A percentile compares a stretch with the other conserved stretches of the same genome.
Conservation (phyloP, 2,113 vertebrate genomes). For the Neolamprologus sp. region DNA sequence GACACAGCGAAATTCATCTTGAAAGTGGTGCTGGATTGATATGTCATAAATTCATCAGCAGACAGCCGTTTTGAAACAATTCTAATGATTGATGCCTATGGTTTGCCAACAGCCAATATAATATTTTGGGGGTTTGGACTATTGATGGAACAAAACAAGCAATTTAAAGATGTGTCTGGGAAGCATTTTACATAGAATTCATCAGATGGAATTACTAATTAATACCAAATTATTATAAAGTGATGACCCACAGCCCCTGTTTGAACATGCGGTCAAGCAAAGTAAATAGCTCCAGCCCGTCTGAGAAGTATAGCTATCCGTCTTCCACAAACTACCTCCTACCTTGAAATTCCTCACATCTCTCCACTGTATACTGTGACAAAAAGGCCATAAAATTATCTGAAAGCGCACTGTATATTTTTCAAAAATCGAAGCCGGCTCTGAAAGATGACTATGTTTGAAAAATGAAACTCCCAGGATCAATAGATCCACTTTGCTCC, state of each 20-base stretch:
- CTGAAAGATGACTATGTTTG: slow-evolving; percentile 42
- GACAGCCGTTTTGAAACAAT: background rate
- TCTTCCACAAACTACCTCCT: background rate
- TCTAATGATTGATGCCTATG: background rate
- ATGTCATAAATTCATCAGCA: background rate
- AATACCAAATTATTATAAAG: background rate
- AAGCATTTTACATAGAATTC: background rate
- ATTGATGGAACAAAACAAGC: background rate
- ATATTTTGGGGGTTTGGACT: background rate
- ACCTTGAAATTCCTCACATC: background rate
- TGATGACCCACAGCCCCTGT: background rate
- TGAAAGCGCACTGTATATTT: slow-evolving; percentile 28
- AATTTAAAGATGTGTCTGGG: background rate
- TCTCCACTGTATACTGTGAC: slow-evolving; percentile 2
- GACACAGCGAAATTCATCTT: background rate
- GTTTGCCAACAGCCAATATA: background rate
- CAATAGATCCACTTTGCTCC: slow-evolving; percentile 55
- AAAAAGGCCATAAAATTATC: slow-evolving; percentile 26
- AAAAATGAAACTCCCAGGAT: slow-evolving; percentile 53
- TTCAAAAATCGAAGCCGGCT: slow-evolving; percentile 46
- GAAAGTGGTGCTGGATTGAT: background rate
- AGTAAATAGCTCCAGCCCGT: background rate
- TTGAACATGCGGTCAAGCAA: background rate
- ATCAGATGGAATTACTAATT: background rate
- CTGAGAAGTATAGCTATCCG: background rate